Evolutionary conservation across 2,797 vertebrate genomes (phyloP).

Genomic region (Nyctalus aviator): DNA sequence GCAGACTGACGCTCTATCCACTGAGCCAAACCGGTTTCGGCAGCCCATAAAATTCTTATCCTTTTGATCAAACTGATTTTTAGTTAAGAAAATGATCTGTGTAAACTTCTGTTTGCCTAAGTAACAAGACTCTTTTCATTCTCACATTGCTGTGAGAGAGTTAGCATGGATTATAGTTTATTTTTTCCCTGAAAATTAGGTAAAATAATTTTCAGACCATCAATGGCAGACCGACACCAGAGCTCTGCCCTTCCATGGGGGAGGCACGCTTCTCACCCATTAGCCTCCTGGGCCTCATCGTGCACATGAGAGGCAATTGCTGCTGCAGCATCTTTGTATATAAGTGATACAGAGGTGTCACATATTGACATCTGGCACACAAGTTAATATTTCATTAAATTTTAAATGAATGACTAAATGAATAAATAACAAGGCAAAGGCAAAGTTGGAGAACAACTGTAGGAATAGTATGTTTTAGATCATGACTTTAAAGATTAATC

Average conservation of each 20-base stretch:
- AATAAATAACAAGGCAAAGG: not conserved
- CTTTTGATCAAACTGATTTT: slow-evolving; percentile 26
- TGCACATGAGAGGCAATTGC: not conserved
- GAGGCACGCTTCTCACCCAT: not conserved
- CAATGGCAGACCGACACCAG: fast-evolving
- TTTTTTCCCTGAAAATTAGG: not conserved
- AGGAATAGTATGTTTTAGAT: not conserved
- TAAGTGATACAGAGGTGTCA: not conserved
- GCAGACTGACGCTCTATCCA: too few species aligned
- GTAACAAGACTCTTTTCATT: not conserved
- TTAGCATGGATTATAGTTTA: not conserved
- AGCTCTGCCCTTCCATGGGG: not conserved
- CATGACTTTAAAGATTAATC: not conserved
- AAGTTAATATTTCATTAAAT: slow-evolving; percentile 4
- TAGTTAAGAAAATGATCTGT: not conserved
- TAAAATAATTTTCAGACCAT: not conserved
- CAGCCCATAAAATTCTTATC: not conserved
- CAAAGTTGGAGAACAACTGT: not conserved
- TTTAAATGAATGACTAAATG: not conserved
- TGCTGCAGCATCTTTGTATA: not conserved
- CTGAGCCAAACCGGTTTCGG: too few species aligned
- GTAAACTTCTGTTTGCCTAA: slow-evolving; percentile 17
- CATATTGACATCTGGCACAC: not conserved
- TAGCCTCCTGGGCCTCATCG: not conserved
- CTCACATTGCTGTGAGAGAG: not conserved